Percentiles rank a stretch among this genome's conserved stretches.
Conservation (phyloP, 2,797 vertebrate genomes). For the Eospalax fontanierii region DNA sequence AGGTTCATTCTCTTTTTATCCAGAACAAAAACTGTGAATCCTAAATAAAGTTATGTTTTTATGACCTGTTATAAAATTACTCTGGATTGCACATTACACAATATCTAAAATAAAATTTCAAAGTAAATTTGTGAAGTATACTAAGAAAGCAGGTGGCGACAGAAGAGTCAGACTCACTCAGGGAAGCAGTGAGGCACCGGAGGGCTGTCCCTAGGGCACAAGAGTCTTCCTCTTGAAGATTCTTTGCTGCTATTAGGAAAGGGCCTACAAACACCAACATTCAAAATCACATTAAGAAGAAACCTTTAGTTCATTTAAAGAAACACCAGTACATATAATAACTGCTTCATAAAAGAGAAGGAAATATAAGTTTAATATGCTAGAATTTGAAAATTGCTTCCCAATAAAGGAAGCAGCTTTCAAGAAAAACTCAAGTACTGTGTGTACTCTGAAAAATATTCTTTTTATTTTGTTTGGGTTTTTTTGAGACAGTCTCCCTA, state of each 20-base stretch:
- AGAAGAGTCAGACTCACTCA: constrained; percentile 76
- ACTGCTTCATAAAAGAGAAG: constrained; percentile 72
- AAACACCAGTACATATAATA: constrained; percentile 61
- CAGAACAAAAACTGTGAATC: constrained; percentile 70
- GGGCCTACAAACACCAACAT: constrained; percentile 61
- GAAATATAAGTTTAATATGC: constrained; percentile 68
- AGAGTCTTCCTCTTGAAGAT: constrained; percentile 66
- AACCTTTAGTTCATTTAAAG: constrained; percentile 30
- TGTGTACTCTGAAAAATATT: constrained; percentile 74
- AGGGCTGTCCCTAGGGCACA: constrained; percentile 78
- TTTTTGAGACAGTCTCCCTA: background rate
- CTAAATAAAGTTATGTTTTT: constrained; percentile 75
- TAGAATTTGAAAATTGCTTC: constrained; percentile 76
- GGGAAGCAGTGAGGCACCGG: constrained; percentile 80
- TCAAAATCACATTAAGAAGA: constrained; percentile 75
- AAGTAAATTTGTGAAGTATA: constrained; percentile 75
- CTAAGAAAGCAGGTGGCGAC: constrained; percentile 78
- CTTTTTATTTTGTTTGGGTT: background rate
- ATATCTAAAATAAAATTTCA: constrained; percentile 72
- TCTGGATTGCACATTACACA: constrained; percentile 72
- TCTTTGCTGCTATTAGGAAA: constrained; percentile 67
- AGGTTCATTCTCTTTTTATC: constrained; percentile 75
- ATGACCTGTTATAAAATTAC: constrained; percentile 78
- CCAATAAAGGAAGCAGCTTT: constrained; percentile 80
- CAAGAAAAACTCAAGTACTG: constrained; percentile 80